phyloP scores from a whole-genome alignment of 2,113 vertebrate genomes.

The Eleginops maclovinus region DNA sequence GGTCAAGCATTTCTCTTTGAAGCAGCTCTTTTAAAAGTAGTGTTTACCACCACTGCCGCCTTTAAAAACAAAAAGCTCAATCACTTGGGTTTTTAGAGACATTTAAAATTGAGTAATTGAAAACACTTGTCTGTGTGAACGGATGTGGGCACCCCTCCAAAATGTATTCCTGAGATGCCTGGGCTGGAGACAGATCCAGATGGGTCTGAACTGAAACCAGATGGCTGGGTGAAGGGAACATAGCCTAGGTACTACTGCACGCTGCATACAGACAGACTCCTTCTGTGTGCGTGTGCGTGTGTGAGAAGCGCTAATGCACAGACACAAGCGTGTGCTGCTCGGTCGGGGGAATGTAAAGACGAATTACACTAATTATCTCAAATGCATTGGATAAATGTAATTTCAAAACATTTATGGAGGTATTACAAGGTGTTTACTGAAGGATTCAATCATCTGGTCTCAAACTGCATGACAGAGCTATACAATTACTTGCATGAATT shows the following conservation, averaged over 20 bases:
- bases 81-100: constrained; percentile 75
- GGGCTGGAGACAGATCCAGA: constrained; percentile 85
- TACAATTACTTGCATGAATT: not conserved
- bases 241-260: constrained; percentile 63
- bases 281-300: constrained; percentile 25
- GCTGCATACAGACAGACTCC: constrained; percentile 57
- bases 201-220: constrained; percentile 87
- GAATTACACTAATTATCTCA: constrained; percentile 21
- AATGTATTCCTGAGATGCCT: constrained; percentile 87
- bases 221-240: constrained; percentile 76
- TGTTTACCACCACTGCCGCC: constrained; percentile 49
- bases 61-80: constrained; percentile 58
- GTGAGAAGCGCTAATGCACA: not conserved
- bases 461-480: not conserved
- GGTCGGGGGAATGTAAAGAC: constrained; percentile 15
- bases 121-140: constrained; percentile 86
- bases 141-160: constrained; percentile 86
- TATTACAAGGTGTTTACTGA: not conserved
- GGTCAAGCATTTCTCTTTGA: constrained; percentile 51
- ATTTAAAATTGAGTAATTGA: constrained; percentile 85
- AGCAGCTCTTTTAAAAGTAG: constrained; percentile 30
- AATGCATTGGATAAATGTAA: constrained; percentile 10
- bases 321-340: constrained; percentile 13
- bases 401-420: constrained; percentile 1
- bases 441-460: not conserved